These are phyloP conservation scores for Drosophila saltans DNA, from an alignment of 1,140 invertebrate species.

Conservation along the genomic window DNA sequence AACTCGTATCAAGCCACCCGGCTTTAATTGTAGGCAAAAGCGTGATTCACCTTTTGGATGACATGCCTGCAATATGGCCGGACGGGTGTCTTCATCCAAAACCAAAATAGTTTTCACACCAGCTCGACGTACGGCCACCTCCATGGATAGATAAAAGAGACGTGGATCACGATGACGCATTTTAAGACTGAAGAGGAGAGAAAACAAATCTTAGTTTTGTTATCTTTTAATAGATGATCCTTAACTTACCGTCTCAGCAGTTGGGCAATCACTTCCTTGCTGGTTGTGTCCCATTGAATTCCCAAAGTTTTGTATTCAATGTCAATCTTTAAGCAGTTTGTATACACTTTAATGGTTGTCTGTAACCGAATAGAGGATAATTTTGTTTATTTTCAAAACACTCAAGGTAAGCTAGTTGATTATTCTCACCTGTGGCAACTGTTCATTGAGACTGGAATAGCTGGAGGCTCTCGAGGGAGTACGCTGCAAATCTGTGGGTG, in stretches of 20 bases:
- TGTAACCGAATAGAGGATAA: constrained; percentile 84
- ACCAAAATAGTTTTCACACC: constrained; percentile 92
- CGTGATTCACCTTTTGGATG: constrained; percentile 95
- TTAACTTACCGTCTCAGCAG: constrained; percentile 90
- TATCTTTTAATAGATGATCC: no score
- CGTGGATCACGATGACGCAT: constrained; percentile 96
- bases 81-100: constrained; percentile 93
- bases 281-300: constrained; percentile 93
- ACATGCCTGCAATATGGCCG: constrained; percentile 94
- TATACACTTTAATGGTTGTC: constrained; percentile 96
- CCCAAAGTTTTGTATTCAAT: constrained; percentile 97
- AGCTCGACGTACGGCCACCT: constrained; percentile 92
- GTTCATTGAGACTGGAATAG: constrained; percentile 86
- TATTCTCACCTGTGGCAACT: constrained; percentile 83
- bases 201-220: neutral
- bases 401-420: no score
- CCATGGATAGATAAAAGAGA: constrained; percentile 97
- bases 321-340: constrained; percentile 93
- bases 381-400: neutral
- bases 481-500: constrained; percentile 83
- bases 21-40: constrained; percentile 92
- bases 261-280: constrained; percentile 92
- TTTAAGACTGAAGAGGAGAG: constrained; percentile 80
- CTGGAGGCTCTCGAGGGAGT: constrained; percentile 85
- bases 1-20: constrained; percentile 94